A percentile compares a stretch with the other conserved stretches of the same genome.
phyloP scores from a whole-genome alignment of 2,888 invertebrate genomes.

The Chymomyza caudatula region DNA sequence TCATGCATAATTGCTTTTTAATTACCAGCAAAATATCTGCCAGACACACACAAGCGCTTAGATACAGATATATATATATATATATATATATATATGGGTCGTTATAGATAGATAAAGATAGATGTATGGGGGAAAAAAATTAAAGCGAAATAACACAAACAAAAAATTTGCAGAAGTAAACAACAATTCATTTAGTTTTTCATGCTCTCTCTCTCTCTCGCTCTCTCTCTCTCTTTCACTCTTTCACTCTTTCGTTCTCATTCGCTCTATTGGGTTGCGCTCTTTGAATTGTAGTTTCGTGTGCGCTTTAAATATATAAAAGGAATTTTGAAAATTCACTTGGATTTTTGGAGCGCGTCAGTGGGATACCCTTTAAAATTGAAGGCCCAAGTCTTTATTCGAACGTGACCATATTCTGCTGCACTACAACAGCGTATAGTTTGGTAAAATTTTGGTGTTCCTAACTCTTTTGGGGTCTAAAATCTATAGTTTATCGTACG shows the following conservation, averaged over 20 bases:
- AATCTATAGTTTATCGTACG: no score
- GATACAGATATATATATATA: constrained; percentile 10
- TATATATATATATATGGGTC: constrained; percentile 2
- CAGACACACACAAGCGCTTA: no score
- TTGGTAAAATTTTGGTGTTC: no score
- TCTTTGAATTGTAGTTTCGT: background rate
- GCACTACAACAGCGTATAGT: no score
- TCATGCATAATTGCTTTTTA: constrained; percentile 60
- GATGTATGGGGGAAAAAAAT: background rate
- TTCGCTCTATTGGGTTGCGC: background rate
- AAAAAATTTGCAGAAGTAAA: constrained; percentile 44
- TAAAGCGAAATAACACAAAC: constrained; percentile 18
- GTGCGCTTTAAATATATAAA: background rate
- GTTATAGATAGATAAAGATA: background rate
- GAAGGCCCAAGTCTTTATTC: no score
- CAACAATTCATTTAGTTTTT: constrained; percentile 16
- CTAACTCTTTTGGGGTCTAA: no score
- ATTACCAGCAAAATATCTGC: constrained; percentile 30
- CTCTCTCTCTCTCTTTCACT: no score
- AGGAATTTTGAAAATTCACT: background rate
- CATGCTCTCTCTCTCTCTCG: background rate
- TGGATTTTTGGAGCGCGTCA: no score
- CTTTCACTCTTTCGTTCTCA: background rate
- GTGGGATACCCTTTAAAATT: no score
- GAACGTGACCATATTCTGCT: no score